Evolutionary conservation across 1,140 invertebrate genomes (phyloP).

Genomic region (Gryllus bimaculatus): DNA sequence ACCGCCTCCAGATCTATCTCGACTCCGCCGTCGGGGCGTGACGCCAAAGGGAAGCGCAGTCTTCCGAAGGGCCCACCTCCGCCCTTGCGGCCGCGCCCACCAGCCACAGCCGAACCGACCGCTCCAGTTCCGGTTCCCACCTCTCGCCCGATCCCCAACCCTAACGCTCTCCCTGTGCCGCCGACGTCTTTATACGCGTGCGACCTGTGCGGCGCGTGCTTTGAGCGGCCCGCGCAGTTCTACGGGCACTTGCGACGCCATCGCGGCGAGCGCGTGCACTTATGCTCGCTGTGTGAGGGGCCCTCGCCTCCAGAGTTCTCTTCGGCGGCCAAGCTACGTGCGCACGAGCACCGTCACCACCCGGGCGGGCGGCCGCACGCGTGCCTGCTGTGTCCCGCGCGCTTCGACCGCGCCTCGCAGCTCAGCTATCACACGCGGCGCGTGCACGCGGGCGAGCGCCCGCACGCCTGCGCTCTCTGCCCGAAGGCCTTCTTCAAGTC

Average conservation of each 20-base stretch:
- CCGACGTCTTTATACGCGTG: background rate
- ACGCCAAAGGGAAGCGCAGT: background rate
- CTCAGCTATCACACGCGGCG: constrained; percentile 21
- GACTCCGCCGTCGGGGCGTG: background rate
- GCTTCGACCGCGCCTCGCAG: constrained; percentile 21
- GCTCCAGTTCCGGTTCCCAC: background rate
- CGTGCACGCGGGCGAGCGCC: constrained; percentile 19
- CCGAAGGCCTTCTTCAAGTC: constrained; percentile 24
- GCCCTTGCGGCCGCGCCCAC: too few species aligned
- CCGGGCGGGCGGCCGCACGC: constrained; percentile 10
- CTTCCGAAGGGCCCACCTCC: background rate
- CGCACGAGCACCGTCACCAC: constrained; percentile 15
- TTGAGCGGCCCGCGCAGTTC: constrained; percentile 29
- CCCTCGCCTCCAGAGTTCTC: background rate
- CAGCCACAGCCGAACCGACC: too few species aligned
- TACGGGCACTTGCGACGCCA: constrained; percentile 31
- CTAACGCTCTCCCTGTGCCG: background rate
- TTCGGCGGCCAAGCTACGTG: background rate
- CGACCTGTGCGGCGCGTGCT: constrained; percentile 26
- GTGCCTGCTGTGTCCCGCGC: constrained; percentile 15
- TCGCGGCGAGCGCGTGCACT: constrained; percentile 28
- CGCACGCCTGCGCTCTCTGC: constrained; percentile 24
- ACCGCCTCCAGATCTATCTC: background rate
- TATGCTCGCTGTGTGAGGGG: constrained; percentile 26
- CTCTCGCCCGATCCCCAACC: background rate